Conservation (phyloP, 1,140 invertebrate species). For the Drosophila navojoa region DNA sequence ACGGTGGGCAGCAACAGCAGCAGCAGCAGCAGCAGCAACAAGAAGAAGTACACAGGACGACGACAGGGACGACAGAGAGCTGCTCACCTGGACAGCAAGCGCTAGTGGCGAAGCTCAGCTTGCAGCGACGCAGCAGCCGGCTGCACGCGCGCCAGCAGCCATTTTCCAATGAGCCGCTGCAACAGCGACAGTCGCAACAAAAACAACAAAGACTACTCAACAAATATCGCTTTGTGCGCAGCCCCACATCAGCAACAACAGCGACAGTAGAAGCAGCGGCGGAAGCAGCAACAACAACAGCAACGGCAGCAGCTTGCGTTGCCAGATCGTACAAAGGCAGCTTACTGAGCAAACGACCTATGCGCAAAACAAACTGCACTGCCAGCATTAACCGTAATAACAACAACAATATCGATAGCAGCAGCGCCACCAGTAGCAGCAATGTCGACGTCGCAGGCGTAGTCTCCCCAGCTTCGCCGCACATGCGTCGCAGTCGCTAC, state of each 20-base stretch:
- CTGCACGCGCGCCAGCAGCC: slow-evolving; percentile 18
- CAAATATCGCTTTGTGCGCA: slow-evolving; percentile 56
- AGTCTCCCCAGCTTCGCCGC: neutral
- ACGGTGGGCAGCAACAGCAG: slow-evolving; percentile 16
- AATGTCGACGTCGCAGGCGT: neutral
- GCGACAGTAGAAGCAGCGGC: neutral
- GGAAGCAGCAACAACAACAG: neutral
- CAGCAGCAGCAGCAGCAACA: slow-evolving; percentile 11
- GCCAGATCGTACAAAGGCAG: slow-evolving; percentile 6
- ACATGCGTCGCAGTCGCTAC: slow-evolving; percentile 47
- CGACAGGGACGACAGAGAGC: slow-evolving; percentile 6
- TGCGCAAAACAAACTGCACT: slow-evolving; percentile 10
- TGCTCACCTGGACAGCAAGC: neutral
- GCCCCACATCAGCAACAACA: neutral
- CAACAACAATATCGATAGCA: neutral
- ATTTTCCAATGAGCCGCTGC: slow-evolving; percentile 11
- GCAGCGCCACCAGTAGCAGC: neutral
- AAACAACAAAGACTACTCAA: slow-evolving; percentile 8
- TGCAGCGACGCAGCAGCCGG: slow-evolving; percentile 14
- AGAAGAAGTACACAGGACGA: neutral
- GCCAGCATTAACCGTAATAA: neutral
- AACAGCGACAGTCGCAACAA: neutral
- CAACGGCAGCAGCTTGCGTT: slow-evolving; percentile 3
- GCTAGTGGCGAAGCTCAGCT: slow-evolving; percentile 1
- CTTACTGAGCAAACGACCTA: neutral